Percentiles rank a stretch among this genome's conserved stretches.
phyloP scores from a whole-genome alignment of 1,140 invertebrate genomes.

The Rhyzopertha dominica region DNA sequence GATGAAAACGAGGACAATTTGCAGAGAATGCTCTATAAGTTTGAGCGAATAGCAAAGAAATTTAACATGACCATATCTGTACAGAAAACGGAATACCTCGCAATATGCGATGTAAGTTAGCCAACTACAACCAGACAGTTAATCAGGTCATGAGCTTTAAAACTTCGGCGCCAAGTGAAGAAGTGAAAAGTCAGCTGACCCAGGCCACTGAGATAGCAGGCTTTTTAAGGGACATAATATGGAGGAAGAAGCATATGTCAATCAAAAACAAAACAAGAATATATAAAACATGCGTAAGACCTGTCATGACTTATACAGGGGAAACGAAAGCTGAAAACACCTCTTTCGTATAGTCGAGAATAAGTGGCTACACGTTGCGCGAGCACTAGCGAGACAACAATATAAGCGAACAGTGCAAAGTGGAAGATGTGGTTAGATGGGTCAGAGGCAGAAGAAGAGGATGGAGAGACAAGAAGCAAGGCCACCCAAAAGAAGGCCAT shows the following conservation, averaged over 20 bases:
- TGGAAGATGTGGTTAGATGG: background rate
- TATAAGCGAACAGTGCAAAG: background rate
- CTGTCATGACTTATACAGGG: constrained; percentile 1
- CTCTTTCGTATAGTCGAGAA: background rate
- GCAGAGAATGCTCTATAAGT: background rate
- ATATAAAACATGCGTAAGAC: constrained; percentile 1
- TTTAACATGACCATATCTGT: constrained; percentile 2
- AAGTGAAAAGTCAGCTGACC: background rate
- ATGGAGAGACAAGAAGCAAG: background rate
- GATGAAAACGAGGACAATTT: constrained; percentile 1
- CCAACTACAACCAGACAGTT: background rate
- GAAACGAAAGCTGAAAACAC: constrained; percentile 2
- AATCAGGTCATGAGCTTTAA: background rate
- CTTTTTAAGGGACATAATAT: background rate
- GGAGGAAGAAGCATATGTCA: constrained; percentile 1
- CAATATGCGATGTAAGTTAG: background rate
- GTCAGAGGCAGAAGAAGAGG: background rate
- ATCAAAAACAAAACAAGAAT: background rate
- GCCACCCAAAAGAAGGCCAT: background rate
- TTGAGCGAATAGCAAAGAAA: background rate
- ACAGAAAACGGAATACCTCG: background rate
- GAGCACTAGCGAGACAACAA: background rate
- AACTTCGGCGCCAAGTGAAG: background rate
- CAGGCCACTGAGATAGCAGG: background rate
- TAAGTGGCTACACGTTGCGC: background rate